Percentiles rank a stretch among this genome's conserved stretches.
These are phyloP conservation scores for Cataglyphis rosenhaueri DNA, from an alignment of 2,888 invertebrate genomes.

Conservation along the genomic window DNA sequence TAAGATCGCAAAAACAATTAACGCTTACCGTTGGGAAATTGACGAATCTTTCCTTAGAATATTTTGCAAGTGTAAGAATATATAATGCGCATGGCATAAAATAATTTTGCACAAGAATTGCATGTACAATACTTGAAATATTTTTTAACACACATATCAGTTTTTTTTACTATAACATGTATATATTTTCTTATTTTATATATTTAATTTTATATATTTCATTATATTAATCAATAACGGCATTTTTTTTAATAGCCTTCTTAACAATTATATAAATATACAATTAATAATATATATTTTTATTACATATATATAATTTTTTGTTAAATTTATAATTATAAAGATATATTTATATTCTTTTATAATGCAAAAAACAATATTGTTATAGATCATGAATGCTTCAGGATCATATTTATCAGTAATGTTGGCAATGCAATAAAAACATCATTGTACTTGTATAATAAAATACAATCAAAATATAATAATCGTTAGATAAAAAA, in stretches of 20 bases:
- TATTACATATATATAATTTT: neutral
- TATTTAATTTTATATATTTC: too few species aligned
- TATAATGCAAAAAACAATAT: neutral
- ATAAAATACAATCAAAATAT: neutral
- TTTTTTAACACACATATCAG: neutral
- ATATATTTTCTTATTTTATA: neutral
- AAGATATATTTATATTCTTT: neutral
- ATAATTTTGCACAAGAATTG: neutral
- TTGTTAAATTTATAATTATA: neutral
- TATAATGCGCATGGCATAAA: neutral
- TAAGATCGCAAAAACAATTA: constrained; percentile 49
- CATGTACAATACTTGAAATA: constrained; percentile 1
- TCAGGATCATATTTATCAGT: constrained; percentile 38
- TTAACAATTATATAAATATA: neutral
- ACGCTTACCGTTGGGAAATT: constrained; percentile 52
- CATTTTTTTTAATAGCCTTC: neutral
- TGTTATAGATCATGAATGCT: constrained; percentile 22
- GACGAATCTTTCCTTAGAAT: constrained; percentile 46
- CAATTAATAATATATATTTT: neutral
- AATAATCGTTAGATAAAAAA: neutral
- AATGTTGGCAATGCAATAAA: constrained; percentile 37
- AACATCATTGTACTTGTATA: constrained; percentile 2
- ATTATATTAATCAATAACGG: neutral
- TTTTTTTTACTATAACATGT: neutral
- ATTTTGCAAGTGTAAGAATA: constrained; percentile 51